Percentiles rank a stretch among this genome's conserved stretches.
These are phyloP conservation scores for Bombus pyrosoma DNA, from an alignment of 1,140 invertebrate species.

Conservation along the genomic window DNA sequence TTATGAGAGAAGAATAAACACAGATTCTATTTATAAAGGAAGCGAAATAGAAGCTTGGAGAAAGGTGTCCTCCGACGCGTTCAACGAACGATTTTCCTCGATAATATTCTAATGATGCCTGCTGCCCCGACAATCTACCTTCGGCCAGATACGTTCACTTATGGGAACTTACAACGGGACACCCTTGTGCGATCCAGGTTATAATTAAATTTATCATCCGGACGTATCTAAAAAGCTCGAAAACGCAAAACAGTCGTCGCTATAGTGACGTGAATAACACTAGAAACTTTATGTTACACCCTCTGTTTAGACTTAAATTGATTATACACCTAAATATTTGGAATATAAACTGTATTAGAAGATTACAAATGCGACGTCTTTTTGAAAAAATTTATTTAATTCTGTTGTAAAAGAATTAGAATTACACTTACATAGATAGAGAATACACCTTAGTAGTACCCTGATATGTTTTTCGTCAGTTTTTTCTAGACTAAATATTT, in stretches of 20 bases:
- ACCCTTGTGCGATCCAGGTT: background rate
- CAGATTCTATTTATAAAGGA: background rate
- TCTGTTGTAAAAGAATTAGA: too few species aligned
- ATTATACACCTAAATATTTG: background rate
- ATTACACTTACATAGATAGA: too few species aligned
- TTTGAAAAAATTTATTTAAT: too few species aligned
- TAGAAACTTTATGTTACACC: background rate
- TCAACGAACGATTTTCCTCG: background rate
- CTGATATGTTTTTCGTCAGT: too few species aligned
- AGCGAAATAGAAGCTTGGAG: background rate
- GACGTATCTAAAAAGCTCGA: slow-evolving; percentile 18
- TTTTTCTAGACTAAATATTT: too few species aligned
- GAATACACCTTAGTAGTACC: too few species aligned
- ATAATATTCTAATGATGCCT: slow-evolving; percentile 14
- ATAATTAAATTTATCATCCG: slow-evolving; percentile 32
- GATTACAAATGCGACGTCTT: too few species aligned
- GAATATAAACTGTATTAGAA: too few species aligned
- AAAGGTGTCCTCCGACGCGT: background rate
- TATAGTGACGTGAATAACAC: background rate
- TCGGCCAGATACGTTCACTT: slow-evolving; percentile 16
- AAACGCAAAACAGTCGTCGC: slow-evolving; percentile 19
- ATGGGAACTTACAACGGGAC: slow-evolving; percentile 7
- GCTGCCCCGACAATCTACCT: background rate
- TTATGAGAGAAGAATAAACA: background rate
- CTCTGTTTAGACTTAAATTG: too few species aligned